phyloP scores from a whole-genome alignment of 2,888 invertebrate species.

The Scelioninae gen. 1 region DNA sequence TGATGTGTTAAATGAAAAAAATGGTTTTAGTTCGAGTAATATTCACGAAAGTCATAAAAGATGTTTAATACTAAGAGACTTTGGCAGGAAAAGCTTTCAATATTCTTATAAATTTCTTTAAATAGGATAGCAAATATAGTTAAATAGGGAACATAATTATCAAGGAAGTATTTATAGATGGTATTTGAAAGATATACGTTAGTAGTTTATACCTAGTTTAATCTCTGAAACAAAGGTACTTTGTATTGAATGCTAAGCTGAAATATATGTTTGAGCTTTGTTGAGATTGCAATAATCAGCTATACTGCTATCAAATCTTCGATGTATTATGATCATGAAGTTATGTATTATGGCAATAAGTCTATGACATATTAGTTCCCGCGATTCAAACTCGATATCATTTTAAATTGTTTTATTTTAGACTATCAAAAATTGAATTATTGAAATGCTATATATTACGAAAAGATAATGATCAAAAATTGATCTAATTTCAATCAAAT shows the following conservation, averaged over 20 bases:
- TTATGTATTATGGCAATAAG: not conserved
- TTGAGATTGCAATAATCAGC: constrained; percentile 21
- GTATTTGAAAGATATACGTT: constrained; percentile 4
- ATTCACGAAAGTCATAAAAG: no score
- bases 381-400: no score
- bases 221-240: constrained; percentile 11
- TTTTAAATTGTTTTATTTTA: no score
- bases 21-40: no score
- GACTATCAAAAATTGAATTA: no score
- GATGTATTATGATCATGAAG: not conserved
- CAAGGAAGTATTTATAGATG: not conserved
- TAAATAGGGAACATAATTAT: not conserved
- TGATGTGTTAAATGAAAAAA: no score
- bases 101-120: not conserved
- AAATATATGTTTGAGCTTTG: constrained; percentile 17
- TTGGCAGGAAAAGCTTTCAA: no score
- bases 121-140: not conserved
- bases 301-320: not conserved
- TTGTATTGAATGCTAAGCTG: not conserved
- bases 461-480: no score
- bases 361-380: no score
- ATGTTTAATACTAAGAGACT: no score
- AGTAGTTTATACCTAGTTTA: not conserved
- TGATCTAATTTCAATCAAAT: no score
- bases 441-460: no score